Percentiles rank a stretch among this genome's conserved stretches.
Conservation (phyloP, 2,797 vertebrate genomes). For the Paratrypauchen microcephalus region DNA sequence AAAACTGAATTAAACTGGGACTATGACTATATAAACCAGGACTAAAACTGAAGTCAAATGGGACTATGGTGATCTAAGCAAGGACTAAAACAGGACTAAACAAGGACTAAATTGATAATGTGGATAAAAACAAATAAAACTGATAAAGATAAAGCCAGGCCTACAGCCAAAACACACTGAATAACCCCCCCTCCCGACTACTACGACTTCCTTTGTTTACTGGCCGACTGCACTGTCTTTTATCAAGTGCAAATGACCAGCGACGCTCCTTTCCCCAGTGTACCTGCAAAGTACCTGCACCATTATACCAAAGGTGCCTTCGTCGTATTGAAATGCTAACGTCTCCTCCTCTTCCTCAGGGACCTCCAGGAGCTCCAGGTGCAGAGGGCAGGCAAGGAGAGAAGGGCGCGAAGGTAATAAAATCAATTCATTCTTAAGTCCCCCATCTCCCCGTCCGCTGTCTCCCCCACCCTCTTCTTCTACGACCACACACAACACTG, state of each 20-base stretch:
- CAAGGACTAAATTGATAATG: too few species aligned
- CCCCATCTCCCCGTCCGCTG: background rate
- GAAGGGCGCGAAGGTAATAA: slow-evolving; percentile 94
- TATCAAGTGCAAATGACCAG: slow-evolving; percentile 8
- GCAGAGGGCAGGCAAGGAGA: slow-evolving; percentile 96
- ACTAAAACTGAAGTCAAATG: too few species aligned
- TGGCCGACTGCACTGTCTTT: background rate
- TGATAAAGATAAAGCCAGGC: too few species aligned
- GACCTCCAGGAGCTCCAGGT: slow-evolving; percentile 87
- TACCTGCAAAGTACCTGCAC: background rate
- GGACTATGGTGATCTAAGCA: too few species aligned
- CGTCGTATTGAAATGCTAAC: slow-evolving; percentile 41
- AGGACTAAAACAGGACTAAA: too few species aligned
- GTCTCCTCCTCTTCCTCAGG: slow-evolving; percentile 74
- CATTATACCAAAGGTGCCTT: slow-evolving; percentile 1
- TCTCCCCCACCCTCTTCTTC: background rate
- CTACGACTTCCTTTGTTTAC: background rate
- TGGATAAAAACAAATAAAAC: too few species aligned
- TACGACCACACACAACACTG: background rate
- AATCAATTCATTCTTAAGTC: slow-evolving; percentile 51
- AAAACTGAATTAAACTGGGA: too few species aligned
- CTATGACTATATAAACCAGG: too few species aligned
- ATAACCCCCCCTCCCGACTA: background rate
- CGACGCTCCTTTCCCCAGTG: background rate
- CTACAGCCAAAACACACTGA: background rate